Evolutionary conservation across 1,140 invertebrate genomes (phyloP).

Genomic region (Yoshiicerus persimilis): DNA sequence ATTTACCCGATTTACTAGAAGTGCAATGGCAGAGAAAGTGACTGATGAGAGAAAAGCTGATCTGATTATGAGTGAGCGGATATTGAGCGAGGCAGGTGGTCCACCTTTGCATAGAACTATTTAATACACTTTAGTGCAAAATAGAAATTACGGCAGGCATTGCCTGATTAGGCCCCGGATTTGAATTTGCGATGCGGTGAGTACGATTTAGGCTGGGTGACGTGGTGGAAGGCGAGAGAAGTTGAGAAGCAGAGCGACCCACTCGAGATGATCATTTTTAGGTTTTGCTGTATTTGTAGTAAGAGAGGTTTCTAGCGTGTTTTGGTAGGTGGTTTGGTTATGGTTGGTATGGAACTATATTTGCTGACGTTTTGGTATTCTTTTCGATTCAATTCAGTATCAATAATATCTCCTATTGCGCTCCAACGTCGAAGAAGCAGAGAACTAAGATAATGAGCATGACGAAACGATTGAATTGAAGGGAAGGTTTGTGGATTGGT

Average conservation of each 20-base stretch:
- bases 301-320: not conserved
- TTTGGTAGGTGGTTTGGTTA: not conserved
- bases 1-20: not conserved
- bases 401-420: not conserved
- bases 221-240: not conserved
- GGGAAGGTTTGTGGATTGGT: conserved; percentile 3
- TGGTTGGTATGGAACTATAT: not conserved
- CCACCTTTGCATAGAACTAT: not conserved
- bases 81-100: not conserved
- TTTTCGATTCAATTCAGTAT: not conserved
- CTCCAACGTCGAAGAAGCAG: conserved; percentile 7
- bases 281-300: not conserved
- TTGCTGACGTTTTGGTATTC: not conserved
- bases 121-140: not conserved
- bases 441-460: not conserved
- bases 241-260: not conserved
- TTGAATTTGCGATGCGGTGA: no score
- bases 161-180: not conserved
- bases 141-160: no score
- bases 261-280: not conserved
- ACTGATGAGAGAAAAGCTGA: not conserved
- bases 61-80: not conserved
- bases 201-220: no score
- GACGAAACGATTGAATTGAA: not conserved
- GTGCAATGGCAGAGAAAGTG: not conserved